Evolutionary conservation across 2,888 invertebrate genomes (phyloP).

Genomic region (Alsophila aescularia): DNA sequence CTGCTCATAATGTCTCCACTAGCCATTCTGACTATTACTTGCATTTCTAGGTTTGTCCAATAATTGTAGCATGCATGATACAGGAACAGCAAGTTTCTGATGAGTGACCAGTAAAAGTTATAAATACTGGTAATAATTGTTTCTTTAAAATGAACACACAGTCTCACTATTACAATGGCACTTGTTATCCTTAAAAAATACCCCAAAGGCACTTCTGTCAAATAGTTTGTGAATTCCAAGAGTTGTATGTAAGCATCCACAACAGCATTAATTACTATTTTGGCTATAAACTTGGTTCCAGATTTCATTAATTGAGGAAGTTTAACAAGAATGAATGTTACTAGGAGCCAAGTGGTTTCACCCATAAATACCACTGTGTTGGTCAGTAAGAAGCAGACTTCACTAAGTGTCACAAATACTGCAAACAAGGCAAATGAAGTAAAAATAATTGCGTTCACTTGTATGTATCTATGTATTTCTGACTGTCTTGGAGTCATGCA

Average conservation of each 20-base stretch:
- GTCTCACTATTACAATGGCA: slow-evolving; percentile 65
- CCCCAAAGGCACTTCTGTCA: slow-evolving; percentile 77
- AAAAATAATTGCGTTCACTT: too few species aligned
- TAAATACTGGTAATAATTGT: slow-evolving; percentile 51
- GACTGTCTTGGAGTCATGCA: too few species aligned
- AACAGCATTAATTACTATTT: slow-evolving; percentile 43
- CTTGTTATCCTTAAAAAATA: slow-evolving; percentile 72
- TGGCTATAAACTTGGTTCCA: slow-evolving; percentile 48
- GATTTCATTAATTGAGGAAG: slow-evolving; percentile 62
- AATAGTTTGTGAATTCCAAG: slow-evolving; percentile 69
- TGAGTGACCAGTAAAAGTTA: slow-evolving; percentile 62
- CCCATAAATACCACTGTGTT: slow-evolving; percentile 64
- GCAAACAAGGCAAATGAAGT: slow-evolving; percentile 49
- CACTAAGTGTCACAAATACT: slow-evolving; percentile 50
- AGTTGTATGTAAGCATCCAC: slow-evolving; percentile 65
- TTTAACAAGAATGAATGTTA: slow-evolving; percentile 74
- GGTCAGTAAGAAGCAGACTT: slow-evolving; percentile 59
- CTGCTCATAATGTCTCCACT: slow-evolving; percentile 54
- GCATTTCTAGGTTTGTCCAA: slow-evolving; percentile 69
- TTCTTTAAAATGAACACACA: slow-evolving; percentile 66
- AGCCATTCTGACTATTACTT: slow-evolving; percentile 64
- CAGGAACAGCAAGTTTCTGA: slow-evolving; percentile 66
- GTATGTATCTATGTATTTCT: too few species aligned
- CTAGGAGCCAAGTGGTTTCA: slow-evolving; percentile 68
- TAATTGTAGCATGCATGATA: slow-evolving; percentile 72